phyloP scores from a whole-genome alignment of 2,888 invertebrate genomes.

The Drosophila anceps region DNA sequence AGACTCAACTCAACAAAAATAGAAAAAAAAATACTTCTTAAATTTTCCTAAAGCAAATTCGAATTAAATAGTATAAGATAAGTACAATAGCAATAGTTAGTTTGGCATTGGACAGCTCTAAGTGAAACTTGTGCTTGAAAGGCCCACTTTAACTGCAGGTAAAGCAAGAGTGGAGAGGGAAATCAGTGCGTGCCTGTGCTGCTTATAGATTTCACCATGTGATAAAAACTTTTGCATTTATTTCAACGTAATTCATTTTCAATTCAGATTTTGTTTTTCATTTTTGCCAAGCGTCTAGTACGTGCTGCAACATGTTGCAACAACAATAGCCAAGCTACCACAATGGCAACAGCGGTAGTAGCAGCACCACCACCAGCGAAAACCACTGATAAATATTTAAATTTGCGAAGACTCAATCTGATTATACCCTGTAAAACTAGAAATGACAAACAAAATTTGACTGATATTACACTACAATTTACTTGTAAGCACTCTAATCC shows the following conservation, averaged over 20 bases:
- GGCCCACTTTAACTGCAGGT: background rate
- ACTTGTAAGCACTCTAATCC: background rate
- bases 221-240: slow-evolving; percentile 73
- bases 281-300: slow-evolving; percentile 52
- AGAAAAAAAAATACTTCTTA: background rate
- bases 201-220: slow-evolving; percentile 73
- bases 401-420: background rate
- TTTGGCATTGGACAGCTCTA: background rate
- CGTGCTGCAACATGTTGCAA: slow-evolving; percentile 62
- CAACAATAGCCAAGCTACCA: slow-evolving; percentile 42
- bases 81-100: background rate
- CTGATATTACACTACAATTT: background rate
- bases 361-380: background rate
- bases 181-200: slow-evolving; percentile 42
- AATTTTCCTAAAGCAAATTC: background rate
- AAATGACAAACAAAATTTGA: background rate
- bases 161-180: background rate
- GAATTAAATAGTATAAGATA: background rate
- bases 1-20: background rate
- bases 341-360: slow-evolving; percentile 17
- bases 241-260: slow-evolving; percentile 71
- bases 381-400: background rate
- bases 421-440: slow-evolving; percentile 19
- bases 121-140: slow-evolving; percentile 6
- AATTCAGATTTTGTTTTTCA: slow-evolving; percentile 64